These are phyloP conservation scores for Heliconius hewitsoni DNA, from an alignment of 1,140 invertebrate species.

Conservation along the genomic window DNA sequence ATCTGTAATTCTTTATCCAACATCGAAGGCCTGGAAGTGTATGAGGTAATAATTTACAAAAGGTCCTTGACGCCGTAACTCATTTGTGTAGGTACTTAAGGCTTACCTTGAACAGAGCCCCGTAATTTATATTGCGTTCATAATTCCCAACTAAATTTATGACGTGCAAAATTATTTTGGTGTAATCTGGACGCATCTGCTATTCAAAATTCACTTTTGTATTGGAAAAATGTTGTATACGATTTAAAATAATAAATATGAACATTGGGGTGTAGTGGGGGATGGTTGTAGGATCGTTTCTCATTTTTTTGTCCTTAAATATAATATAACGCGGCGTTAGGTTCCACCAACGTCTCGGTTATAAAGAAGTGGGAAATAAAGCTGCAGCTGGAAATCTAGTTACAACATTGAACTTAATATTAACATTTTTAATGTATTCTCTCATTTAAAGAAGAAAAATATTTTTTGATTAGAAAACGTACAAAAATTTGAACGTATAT, in stretches of 20 bases:
- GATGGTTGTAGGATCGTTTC: no score
- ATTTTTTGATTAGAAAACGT: background rate
- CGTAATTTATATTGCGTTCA: slow-evolving; percentile 58
- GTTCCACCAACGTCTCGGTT: background rate
- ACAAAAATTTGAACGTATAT: background rate
- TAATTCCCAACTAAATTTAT: slow-evolving; percentile 58
- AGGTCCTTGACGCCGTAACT: slow-evolving; percentile 37
- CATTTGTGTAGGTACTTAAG: slow-evolving; percentile 37
- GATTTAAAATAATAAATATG: no score
- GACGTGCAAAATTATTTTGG: slow-evolving; percentile 55
- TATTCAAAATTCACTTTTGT: background rate
- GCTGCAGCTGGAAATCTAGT: no score
- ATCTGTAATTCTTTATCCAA: no score
- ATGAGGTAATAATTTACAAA: slow-evolving; percentile 5
- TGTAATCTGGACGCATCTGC: slow-evolving; percentile 50
- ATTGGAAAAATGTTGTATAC: background rate
- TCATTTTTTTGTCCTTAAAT: background rate
- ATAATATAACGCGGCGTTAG: background rate
- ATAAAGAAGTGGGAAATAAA: no score
- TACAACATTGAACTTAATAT: no score
- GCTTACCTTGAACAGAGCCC: slow-evolving; percentile 49
- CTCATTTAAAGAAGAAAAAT: no score
- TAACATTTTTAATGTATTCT: no score
- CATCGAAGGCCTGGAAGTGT: background rate
- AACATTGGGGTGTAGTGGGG: no score